Conservation (phyloP, 2,888 invertebrate species). For the Crossocerus cetratus region DNA sequence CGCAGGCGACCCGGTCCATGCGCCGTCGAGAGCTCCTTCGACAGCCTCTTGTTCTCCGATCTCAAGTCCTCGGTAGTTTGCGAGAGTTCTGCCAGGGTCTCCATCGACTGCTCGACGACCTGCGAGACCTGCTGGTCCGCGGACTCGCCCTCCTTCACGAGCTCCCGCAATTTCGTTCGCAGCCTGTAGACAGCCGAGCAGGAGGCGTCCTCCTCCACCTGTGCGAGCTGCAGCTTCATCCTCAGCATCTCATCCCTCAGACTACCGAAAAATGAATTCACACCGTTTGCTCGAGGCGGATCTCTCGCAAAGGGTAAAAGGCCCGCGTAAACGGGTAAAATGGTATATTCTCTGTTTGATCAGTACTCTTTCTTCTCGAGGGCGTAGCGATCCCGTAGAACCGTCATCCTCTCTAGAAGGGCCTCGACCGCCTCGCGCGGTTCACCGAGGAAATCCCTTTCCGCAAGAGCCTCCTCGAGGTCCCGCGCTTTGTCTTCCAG, state of each 20-base stretch:
- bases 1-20: slow-evolving; percentile 42
- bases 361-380: slow-evolving; percentile 67
- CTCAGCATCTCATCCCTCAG: slow-evolving; percentile 61
- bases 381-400: slow-evolving; percentile 57
- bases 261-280: slow-evolving; percentile 48
- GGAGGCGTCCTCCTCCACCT: slow-evolving; percentile 66
- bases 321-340: not conserved
- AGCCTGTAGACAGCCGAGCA: slow-evolving; percentile 69
- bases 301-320: not conserved
- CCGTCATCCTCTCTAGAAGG: slow-evolving; percentile 61
- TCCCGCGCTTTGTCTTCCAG: slow-evolving; percentile 66
- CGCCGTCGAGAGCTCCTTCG: slow-evolving; percentile 26
- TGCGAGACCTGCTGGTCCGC: slow-evolving; percentile 60
- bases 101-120: slow-evolving; percentile 66
- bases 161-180: slow-evolving; percentile 67
- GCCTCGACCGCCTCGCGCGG: slow-evolving; percentile 60
- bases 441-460: slow-evolving; percentile 62
- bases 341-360: not conserved
- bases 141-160: slow-evolving; percentile 64
- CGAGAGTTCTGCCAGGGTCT: slow-evolving; percentile 63
- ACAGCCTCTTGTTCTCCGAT: slow-evolving; percentile 55
- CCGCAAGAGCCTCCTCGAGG: slow-evolving; percentile 64
- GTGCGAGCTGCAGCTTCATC: slow-evolving; percentile 60
- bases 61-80: slow-evolving; percentile 61
- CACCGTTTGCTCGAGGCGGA: not conserved